These are phyloP conservation scores for Calvadosia cruxmelitensis DNA, from an alignment of 30 jellyfish, hydroid and myxozoan genomes.

Conservation along the genomic window DNA sequence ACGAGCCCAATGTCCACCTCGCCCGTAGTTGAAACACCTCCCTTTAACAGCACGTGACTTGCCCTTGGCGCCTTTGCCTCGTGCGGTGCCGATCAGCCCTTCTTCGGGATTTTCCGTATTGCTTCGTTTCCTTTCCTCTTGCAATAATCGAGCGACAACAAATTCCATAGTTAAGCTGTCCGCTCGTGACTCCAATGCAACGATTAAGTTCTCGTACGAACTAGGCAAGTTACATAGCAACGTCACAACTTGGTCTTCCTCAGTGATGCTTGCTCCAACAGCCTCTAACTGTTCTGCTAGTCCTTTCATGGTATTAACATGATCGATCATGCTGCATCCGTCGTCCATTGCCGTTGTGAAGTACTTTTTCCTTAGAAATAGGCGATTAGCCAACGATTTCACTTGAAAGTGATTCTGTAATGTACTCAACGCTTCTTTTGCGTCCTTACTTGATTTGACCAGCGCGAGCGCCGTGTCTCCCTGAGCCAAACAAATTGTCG, in stretches of 20 bases:
- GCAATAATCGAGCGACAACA: not conserved
- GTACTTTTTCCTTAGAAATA: conserved; percentile 2
- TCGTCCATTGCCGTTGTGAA: conserved; percentile 11
- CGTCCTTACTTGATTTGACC: conserved; percentile 9
- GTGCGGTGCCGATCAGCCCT: too few species aligned
- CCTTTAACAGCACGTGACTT: not conserved
- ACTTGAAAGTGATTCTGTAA: conserved; percentile 20
- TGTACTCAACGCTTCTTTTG: conserved; percentile 25
- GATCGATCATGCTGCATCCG: conserved; percentile 15
- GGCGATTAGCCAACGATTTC: conserved; percentile 10
- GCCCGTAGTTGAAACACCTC: conserved; percentile 4
- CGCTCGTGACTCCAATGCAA: not conserved
- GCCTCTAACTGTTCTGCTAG: conserved; percentile 11
- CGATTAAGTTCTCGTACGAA: conserved; percentile 4
- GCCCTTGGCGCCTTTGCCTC: too few species aligned
- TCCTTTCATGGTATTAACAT: conserved; percentile 4
- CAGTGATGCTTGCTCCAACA: not conserved
- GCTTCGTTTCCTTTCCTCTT: conserved; percentile 11
- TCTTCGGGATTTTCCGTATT: too few species aligned
- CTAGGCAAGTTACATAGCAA: conserved; percentile 1
- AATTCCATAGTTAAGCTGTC: conserved; percentile 7
- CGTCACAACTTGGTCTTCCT: conserved; percentile 1
- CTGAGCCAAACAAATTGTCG: conserved; percentile 21
- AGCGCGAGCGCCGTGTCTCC: conserved; percentile 12
- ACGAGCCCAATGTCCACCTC: conserved; percentile 3